Percentiles rank a stretch among this genome's conserved stretches.
These are phyloP conservation scores for Myiotriccus ornatus DNA, from an alignment of 2,797 vertebrate species.

Conservation along the genomic window DNA sequence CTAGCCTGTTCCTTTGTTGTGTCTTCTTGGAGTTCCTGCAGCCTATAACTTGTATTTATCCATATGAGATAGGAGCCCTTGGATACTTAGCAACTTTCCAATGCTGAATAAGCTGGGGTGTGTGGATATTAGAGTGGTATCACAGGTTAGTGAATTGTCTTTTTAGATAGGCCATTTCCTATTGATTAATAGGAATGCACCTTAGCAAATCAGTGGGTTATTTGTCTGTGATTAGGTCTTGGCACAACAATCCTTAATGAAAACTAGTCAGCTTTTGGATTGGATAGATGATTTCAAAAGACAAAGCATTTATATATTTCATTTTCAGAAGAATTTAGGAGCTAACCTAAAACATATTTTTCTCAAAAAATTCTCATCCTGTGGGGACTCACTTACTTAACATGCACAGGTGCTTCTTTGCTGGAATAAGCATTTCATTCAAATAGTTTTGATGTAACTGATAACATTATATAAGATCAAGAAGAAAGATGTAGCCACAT, in stretches of 20 bases:
- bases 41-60: fast-evolving
- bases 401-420: neutral
- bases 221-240: neutral
- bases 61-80: neutral
- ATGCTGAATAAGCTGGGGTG: neutral
- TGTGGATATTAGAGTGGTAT: neutral
- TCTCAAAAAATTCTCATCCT: neutral
- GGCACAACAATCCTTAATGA: neutral
- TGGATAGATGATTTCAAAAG: neutral
- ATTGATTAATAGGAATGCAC: neutral
- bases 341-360: neutral
- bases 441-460: neutral
- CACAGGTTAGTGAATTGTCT: neutral
- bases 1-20: neutral
- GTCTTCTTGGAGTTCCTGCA: neutral
- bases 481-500: neutral
- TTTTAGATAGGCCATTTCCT: neutral
- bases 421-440: neutral
- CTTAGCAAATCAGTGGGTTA: neutral
- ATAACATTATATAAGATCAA: neutral
- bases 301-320: neutral
- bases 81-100: neutral
- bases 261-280: neutral
- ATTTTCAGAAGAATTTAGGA: neutral
- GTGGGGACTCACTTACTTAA: neutral